Evolutionary conservation across 1,140 invertebrate species (phyloP).

Genomic region (Drosophila albomicans): DNA sequence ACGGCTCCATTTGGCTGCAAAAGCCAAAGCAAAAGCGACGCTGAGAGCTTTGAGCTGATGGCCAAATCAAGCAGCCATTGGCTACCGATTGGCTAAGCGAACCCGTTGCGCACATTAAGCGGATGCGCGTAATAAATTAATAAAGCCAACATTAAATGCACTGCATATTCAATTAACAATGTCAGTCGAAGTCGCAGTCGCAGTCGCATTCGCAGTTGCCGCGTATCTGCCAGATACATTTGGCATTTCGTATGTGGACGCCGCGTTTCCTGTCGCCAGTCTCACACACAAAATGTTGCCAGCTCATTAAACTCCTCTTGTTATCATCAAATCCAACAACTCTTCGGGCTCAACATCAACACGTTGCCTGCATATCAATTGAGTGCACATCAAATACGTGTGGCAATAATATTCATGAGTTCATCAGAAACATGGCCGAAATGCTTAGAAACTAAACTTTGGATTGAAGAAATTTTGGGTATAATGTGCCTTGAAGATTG

Average conservation of each 20-base stretch:
- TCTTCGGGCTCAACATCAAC: conserved; percentile 12
- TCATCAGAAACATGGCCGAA: background rate
- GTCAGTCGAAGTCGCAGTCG: conserved; percentile 45
- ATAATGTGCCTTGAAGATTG: too few species aligned
- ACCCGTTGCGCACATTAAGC: conserved; percentile 61
- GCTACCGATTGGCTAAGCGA: background rate
- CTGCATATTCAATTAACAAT: conserved; percentile 84
- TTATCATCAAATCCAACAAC: conserved; percentile 27
- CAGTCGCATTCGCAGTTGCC: background rate
- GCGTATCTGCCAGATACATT: conserved; percentile 60
- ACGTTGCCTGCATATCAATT: conserved; percentile 46
- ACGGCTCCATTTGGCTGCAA: conserved; percentile 70
- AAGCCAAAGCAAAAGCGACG: conserved; percentile 1
- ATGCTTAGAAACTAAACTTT: background rate
- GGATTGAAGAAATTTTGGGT: background rate
- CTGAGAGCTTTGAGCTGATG: background rate
- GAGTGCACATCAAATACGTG: conserved; percentile 6
- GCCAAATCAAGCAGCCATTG: conserved; percentile 7
- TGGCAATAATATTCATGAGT: conserved; percentile 17
- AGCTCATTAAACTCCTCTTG: conserved; percentile 48
- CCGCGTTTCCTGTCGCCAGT: conserved; percentile 69
- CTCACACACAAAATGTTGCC: conserved; percentile 25
- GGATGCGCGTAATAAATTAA: conserved; percentile 84
- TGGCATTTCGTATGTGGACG: conserved; percentile 60
- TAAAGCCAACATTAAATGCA: conserved; percentile 79